Base-by-base conservation (phyloP, 1,140 invertebrate genomes). In the Orius insidiosus region DNA sequence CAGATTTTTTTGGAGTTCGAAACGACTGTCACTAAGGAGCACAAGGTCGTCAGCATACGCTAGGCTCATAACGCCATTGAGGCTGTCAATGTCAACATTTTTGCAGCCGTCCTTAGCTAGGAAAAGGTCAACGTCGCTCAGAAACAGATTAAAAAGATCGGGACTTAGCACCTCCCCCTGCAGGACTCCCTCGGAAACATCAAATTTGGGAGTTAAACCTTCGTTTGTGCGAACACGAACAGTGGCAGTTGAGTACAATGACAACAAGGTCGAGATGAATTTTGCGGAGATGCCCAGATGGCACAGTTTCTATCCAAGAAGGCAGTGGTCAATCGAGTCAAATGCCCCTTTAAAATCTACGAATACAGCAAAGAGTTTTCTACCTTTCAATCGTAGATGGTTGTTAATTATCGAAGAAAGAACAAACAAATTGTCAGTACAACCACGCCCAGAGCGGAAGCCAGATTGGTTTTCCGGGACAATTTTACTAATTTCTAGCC, bases 271-370 rank as follows among this genome's bases (percentile, higher is more conserved):
- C n/a, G 32, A 16, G 8, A 57, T 54, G 4, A 54, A 14, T 45
- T 56, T 59, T 8, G 47, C 9, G 16, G 47, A 50, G 3, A 56
- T 6, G 1, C 56, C 56, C n/a, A 56, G 5, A 2, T 43, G 10
- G 3, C 19, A 30, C n/a, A 57, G 44, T 39, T 53, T 57, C 10
- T 24, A 24, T 48, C 53, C 54, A 0, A 57, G 40, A 9, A 41
- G 34, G 3, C 14, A 30, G 43, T 59, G 57, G 2, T 32, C 3
- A 0, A 57, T 33, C 0, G 51, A 53, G 10, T 51, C 40, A 47
- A 57, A 57, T 1, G 51, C 53, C 11, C 52, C 38, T 11, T 52
- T 48, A 39, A 54, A 55, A 44, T 57, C 56, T 11, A 57, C 43
- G 39, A 56, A 57, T 3, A 52, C 10, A 6, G 44, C 49, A 34